These are phyloP conservation scores for Campoplex nolae DNA, from an alignment of 2,888 invertebrate genomes.

Conservation along the genomic window DNA sequence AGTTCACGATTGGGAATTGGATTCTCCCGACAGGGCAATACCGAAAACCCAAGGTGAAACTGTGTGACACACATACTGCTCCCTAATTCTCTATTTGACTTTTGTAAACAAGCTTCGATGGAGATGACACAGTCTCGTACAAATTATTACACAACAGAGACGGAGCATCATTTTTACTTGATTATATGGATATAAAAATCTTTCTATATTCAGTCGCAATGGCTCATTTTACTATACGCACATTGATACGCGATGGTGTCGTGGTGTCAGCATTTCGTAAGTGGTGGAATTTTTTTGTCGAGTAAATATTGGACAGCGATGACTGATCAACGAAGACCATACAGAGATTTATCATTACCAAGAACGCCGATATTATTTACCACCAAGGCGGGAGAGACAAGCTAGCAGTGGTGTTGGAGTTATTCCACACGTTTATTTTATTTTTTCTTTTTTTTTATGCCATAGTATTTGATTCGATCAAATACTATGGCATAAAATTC, in stretches of 20 bases:
- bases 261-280: neutral
- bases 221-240: neutral
- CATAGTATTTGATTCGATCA: neutral
- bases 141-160: neutral
- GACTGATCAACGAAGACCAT: neutral
- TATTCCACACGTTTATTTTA: neutral
- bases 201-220: neutral
- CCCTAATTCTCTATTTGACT: neutral
- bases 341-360: neutral
- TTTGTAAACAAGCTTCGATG: neutral
- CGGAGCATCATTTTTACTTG: neutral
- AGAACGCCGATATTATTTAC: neutral
- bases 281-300: neutral
- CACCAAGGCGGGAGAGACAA: neutral
- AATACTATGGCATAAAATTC: no score
- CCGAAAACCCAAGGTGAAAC: neutral
- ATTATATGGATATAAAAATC: neutral
- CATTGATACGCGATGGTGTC: neutral
- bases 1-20: neutral
- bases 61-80: neutral
- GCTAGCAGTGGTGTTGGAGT: neutral
- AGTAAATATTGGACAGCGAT: conserved; percentile 2
- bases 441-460: neutral
- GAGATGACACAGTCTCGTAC: neutral
- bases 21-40: neutral